These are phyloP conservation scores for Peucedramus taeniatus DNA, from an alignment of 2,113 vertebrate species.

Conservation along the genomic window DNA sequence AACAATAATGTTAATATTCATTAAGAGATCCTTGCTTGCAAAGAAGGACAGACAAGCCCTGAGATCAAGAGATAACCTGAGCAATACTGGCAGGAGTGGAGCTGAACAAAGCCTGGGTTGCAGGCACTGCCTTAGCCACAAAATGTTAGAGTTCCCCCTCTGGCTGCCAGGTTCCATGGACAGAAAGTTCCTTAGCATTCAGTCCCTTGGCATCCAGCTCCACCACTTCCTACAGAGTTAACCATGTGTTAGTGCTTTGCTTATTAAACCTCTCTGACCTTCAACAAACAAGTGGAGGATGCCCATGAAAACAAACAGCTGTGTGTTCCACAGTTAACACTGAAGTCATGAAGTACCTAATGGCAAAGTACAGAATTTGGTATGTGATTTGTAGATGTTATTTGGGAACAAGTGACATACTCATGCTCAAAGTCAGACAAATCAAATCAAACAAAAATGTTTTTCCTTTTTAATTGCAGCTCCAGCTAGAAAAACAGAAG, in stretches of 20 bases:
- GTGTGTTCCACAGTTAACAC: neutral
- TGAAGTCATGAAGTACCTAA: neutral
- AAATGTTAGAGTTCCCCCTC: neutral
- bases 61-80: neutral
- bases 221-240: neutral
- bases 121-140: neutral
- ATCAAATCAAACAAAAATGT: neutral
- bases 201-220: neutral
- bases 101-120: neutral
- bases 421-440: neutral
- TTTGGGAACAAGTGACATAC: neutral
- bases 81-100: neutral
- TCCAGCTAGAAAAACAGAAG: slow-evolving; percentile 95
- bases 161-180: neutral
- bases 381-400: neutral
- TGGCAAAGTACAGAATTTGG: neutral
- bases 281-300: neutral
- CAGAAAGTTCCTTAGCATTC: neutral
- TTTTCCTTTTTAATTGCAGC: slow-evolving; percentile 69
- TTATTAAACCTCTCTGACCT: neutral
- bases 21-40: neutral
- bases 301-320: neutral
- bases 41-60: neutral
- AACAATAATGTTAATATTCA: neutral
- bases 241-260: neutral